Evolutionary conservation across 2,888 invertebrate species (phyloP).

Genomic region (Sarcophaga subvicina): DNA sequence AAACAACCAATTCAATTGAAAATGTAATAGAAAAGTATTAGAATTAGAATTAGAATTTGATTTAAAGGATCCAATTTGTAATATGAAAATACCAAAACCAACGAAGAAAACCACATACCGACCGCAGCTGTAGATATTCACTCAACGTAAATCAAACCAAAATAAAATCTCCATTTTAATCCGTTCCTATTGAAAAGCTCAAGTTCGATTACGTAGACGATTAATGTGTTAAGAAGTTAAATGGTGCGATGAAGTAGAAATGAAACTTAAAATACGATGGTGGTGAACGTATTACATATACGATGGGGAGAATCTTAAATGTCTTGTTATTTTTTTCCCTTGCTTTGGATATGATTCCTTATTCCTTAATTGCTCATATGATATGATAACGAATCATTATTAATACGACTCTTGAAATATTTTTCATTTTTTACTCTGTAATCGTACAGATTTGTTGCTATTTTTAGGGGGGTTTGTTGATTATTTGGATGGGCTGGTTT

Average conservation of each 20-base stretch:
- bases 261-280: too few species aligned
- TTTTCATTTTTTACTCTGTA: neutral
- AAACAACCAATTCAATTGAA: slow-evolving; percentile 56
- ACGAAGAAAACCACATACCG: slow-evolving; percentile 66
- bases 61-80: slow-evolving; percentile 47
- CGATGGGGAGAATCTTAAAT: too few species aligned
- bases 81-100: slow-evolving; percentile 50
- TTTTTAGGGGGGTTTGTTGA: neutral
- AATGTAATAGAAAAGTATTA: slow-evolving; percentile 47
- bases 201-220: too few species aligned
- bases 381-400: neutral
- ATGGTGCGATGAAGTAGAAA: too few species aligned
- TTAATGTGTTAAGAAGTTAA: too few species aligned
- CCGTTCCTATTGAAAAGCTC: neutral
- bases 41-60: slow-evolving; percentile 38
- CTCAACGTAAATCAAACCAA: neutral
- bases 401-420: neutral
- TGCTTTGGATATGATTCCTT: too few species aligned
- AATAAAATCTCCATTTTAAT: slow-evolving; percentile 45
- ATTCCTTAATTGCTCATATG: too few species aligned
- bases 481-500: neutral
- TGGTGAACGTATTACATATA: too few species aligned
- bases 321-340: too few species aligned
- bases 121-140: slow-evolving; percentile 44
- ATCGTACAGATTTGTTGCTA: slow-evolving; percentile 11